Base-by-base conservation (phyloP, 2,797 vertebrate genomes). In the Myotis findleyi region DNA sequence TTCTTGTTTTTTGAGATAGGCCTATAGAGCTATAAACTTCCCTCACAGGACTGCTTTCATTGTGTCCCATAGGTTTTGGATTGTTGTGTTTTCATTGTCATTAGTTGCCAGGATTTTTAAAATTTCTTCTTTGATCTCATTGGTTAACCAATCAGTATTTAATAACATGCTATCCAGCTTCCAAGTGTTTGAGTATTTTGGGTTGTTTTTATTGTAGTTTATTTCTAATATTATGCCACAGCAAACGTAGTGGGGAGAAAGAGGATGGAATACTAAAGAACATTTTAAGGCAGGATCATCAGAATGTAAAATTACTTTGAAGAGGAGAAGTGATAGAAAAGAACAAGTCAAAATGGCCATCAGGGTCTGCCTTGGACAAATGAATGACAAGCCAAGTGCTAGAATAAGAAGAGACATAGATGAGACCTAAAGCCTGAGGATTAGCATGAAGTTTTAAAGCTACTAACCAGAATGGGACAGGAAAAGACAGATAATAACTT, bases 291-390 rank as follows among this genome's bases (percentile, higher is more conserved):
- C 6, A 88, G 33, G 21, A 71, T 73, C n/a, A 86, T 27, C 30
- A 44, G 79, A 96, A 88, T 85, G 81, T 94, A 75, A 93, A 87
- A 69, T n/a, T 80, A 93, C 55, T 87, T 75, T 82, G 72, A 87
- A 33, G 30, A 71, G 79, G 25, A 84, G 10, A 16, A 23, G 5
- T 81, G 51, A 59, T 51, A 36, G 64, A 66, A 95, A 87, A 81
- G 4, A 79, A 89, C 30, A 89, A 73, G 36, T 51, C 44, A 51
- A 75, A 91, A 89, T 69, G 47, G 86, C 13, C 59, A 36, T 27
- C 20, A 68, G 47, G 38, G 87, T 93, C 27, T 81, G 62, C 62
- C 38, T 73, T 75, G 16, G n/a, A 84, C 17, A 88, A 73, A 79
- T 18, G 1, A 88, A 87, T 59, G 38, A 80, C 25, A 92, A 80